These are phyloP conservation scores for Isoperla grammatica DNA, from an alignment of 2,888 invertebrate species.

Conservation along the genomic window DNA sequence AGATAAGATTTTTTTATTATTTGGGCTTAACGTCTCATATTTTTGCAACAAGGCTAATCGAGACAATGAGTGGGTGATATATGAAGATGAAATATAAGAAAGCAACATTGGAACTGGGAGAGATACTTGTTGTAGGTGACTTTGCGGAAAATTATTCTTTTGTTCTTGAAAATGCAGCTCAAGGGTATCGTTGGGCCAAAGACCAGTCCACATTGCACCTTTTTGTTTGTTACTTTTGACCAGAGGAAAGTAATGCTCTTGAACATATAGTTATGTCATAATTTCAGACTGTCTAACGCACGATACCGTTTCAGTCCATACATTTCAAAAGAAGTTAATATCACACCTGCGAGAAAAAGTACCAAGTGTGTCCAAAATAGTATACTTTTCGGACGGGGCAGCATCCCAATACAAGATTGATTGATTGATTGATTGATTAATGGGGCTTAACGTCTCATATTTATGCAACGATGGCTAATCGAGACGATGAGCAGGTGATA, in stretches of 20 bases:
- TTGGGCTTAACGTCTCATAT: no score
- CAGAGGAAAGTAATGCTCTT: slow-evolving; percentile 14
- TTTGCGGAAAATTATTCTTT: slow-evolving; percentile 24
- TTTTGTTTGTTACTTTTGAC: slow-evolving; percentile 22
- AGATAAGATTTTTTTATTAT: no score
- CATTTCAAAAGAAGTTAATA: slow-evolving; percentile 26
- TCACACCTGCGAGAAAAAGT: slow-evolving; percentile 26
- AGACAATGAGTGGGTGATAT: no score
- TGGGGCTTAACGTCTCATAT: no score
- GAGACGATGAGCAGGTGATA: no score
- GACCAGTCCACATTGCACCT: slow-evolving; percentile 30
- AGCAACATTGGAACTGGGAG: slow-evolving; percentile 19
- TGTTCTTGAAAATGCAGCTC: slow-evolving; percentile 21
- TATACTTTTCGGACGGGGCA: slow-evolving; percentile 9
- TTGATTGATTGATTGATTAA: no score
- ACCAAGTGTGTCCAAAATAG: slow-evolving; percentile 10
- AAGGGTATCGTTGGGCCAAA: slow-evolving; percentile 26
- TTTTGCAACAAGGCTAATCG: no score
- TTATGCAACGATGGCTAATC: no score
- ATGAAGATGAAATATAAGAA: no score
- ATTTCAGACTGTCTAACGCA: slow-evolving; percentile 29
- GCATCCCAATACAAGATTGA: slow-evolving; percentile 1
- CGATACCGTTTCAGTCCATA: slow-evolving; percentile 4
- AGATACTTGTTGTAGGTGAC: slow-evolving; percentile 26
- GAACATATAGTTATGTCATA: slow-evolving; percentile 25